Conservation (phyloP, 2,797 vertebrate species). For the Scolopax rusticola region DNA sequence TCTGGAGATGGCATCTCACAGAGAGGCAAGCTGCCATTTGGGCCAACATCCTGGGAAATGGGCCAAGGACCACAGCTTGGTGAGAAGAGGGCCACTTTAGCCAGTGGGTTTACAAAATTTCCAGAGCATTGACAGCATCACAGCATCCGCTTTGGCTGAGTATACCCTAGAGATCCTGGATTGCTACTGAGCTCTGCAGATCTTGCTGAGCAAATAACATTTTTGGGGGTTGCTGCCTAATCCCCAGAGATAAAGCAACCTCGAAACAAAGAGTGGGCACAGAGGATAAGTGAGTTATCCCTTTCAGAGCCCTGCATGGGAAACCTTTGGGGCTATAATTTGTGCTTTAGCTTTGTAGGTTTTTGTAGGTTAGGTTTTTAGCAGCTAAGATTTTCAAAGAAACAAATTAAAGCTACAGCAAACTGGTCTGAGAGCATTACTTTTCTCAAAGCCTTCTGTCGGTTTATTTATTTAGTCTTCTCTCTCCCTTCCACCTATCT, state of each 20-base stretch:
- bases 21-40: conserved; percentile 33
- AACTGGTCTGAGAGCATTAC: neutral
- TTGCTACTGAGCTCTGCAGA: neutral
- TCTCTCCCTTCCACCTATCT: neutral
- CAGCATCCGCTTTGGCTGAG: neutral
- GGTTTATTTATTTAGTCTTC: conserved; percentile 37
- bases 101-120: neutral
- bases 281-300: neutral
- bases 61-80: neutral
- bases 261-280: neutral
- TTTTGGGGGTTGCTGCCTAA: neutral
- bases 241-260: neutral
- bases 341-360: neutral
- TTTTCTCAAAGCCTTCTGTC: neutral
- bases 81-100: neutral
- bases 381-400: neutral
- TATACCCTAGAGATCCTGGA: neutral
- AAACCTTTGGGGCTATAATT: neutral
- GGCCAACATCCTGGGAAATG: neutral
- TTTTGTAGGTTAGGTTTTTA: neutral
- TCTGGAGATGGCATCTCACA: neutral
- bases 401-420: conserved; percentile 9
- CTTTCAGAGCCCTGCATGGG: neutral
- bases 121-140: neutral
- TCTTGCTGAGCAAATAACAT: neutral